phyloP scores from a whole-genome alignment of 2,113 vertebrate genomes.

The Anoura caudifer region DNA sequence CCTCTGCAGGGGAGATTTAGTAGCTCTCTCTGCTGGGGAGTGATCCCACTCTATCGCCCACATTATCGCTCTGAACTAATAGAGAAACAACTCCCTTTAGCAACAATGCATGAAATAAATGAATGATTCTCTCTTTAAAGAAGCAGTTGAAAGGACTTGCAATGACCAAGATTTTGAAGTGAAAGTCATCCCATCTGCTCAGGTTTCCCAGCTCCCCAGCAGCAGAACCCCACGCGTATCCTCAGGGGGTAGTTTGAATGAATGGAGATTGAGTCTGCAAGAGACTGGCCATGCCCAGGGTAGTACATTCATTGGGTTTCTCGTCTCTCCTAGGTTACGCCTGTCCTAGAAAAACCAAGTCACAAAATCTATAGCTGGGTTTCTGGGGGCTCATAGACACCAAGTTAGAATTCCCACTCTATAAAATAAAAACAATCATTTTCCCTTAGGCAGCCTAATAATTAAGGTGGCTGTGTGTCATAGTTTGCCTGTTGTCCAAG shows the following conservation, averaged over 20 bases:
- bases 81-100: background rate
- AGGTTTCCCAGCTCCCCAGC: background rate
- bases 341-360: background rate
- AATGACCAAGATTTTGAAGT: background rate
- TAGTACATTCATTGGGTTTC: background rate
- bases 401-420: background rate
- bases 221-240: background rate
- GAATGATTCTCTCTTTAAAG: background rate
- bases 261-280: background rate
- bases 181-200: background rate
- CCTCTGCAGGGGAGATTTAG: background rate
- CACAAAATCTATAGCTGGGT: background rate
- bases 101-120: background rate
- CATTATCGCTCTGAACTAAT: background rate
- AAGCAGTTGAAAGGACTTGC: background rate
- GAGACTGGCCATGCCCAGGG: background rate
- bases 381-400: background rate
- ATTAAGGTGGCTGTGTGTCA: background rate
- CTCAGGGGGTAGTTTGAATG: background rate
- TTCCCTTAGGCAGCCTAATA: background rate
- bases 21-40: constrained; percentile 1
- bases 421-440: background rate
- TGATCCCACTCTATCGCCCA: background rate
- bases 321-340: background rate
- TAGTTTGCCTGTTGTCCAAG: background rate